Percentiles rank a stretch among this genome's conserved stretches.
These are phyloP conservation scores for Meganola albula DNA, from an alignment of 2,888 invertebrate species.

Conservation along the genomic window DNA sequence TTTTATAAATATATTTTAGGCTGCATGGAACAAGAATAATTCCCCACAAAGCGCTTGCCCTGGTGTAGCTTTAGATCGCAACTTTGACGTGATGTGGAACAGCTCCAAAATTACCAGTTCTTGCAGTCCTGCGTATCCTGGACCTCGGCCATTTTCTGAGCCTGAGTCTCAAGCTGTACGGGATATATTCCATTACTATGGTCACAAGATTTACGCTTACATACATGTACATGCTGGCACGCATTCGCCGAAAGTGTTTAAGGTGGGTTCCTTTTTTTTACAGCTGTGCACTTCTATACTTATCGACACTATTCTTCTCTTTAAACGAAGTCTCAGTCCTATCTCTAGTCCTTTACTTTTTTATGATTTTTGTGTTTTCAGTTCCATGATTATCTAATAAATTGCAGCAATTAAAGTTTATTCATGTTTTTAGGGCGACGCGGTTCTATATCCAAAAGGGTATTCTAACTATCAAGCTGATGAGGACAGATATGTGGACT, in stretches of 20 bases:
- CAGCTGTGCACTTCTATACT: too few relatives aligned
- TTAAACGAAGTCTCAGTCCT: too few relatives aligned
- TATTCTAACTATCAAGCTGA: conserved; percentile 40
- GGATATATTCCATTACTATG: conserved; percentile 48
- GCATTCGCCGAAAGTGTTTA: conserved; percentile 27
- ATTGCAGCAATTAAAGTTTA: too few relatives aligned
- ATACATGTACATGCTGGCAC: conserved; percentile 53
- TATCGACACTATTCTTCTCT: too few relatives aligned
- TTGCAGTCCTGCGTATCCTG: conserved; percentile 55
- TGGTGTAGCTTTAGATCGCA: conserved; percentile 57
- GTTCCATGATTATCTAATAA: too few relatives aligned
- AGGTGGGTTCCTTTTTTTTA: too few relatives aligned
- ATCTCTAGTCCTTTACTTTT: too few relatives aligned
- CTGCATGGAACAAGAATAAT: conserved; percentile 45
- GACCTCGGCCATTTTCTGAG: conserved; percentile 51
- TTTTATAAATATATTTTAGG: conserved; percentile 9
- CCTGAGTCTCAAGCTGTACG: conserved; percentile 49
- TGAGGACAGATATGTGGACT: conserved; percentile 59
- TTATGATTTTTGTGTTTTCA: too few relatives aligned
- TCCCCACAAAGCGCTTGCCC: conserved; percentile 51
- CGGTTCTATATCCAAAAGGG: conserved; percentile 59
- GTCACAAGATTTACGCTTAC: conserved; percentile 56
- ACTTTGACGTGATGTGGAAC: conserved; percentile 61
- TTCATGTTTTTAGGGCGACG: conserved; percentile 51
- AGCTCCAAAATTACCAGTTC: conserved; percentile 28